These are phyloP conservation scores for Microctonus brassicae DNA, from an alignment of 2,888 invertebrate species.

Conservation along the genomic window DNA sequence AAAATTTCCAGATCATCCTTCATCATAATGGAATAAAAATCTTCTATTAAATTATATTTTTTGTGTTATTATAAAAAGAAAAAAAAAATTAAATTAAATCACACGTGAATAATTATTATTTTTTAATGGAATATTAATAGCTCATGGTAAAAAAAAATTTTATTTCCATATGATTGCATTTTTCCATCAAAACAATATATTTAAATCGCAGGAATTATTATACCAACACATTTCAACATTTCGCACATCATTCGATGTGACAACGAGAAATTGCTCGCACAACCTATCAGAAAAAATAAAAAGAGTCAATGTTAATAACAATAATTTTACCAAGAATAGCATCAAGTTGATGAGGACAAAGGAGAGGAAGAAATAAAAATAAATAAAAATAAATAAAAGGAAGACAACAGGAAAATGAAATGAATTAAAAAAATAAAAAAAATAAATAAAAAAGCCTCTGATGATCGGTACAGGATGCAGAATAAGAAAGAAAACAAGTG, in stretches of 20 bases:
- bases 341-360: conserved; percentile 8
- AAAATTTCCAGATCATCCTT: not conserved
- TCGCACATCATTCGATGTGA: not conserved
- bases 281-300: not conserved
- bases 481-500: not conserved
- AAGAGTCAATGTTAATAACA: not conserved
- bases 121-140: not conserved
- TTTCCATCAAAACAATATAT: not conserved
- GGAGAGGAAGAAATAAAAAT: conserved; percentile 22
- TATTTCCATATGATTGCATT: not conserved
- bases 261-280: not conserved
- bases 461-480: not conserved
- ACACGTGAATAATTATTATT: not conserved
- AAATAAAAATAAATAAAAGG: no score
- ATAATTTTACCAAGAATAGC: no score
- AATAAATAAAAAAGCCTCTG: not conserved
- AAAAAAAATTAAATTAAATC: no score
- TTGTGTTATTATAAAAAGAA: not conserved
- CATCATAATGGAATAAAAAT: no score
- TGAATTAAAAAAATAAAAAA: no score
- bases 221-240: not conserved
- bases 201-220: not conserved
- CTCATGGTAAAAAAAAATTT: not conserved
- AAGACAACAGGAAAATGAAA: not conserved
- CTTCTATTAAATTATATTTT: no score